phyloP scores from a whole-genome alignment of 2,888 invertebrate species.

The Pycnomerus fuliginosus region DNA sequence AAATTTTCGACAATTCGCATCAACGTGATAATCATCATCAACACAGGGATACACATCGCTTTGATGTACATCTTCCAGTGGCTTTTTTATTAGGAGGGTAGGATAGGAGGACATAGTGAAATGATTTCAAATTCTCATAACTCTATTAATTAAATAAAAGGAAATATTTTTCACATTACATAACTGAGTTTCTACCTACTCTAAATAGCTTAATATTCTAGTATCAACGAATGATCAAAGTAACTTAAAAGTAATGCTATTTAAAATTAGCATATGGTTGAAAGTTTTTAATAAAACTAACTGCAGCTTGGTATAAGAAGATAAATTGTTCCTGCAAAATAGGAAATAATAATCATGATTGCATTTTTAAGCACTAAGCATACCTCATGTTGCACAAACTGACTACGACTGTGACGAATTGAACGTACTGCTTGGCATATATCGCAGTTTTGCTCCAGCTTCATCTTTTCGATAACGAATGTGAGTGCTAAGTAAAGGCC shows the following conservation, averaged over 20 bases:
- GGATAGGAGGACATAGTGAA: no score
- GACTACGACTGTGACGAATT: conserved; percentile 51
- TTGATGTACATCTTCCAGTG: no score
- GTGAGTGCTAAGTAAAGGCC: conserved; percentile 54
- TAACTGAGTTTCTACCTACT: background rate
- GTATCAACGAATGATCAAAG: background rate
- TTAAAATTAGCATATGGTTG: conserved; percentile 48
- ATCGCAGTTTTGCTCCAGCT: conserved; percentile 55
- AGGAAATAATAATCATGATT: no score
- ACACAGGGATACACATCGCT: no score
- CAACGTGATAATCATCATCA: no score
- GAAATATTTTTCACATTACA: background rate
- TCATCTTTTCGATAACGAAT: conserved; percentile 55
- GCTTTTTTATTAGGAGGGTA: no score
- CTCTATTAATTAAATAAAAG: no score
- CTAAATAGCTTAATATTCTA: background rate
- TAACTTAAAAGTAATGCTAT: conserved; percentile 2
- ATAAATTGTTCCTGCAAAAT: conserved; percentile 48
- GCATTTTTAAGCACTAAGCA: no score
- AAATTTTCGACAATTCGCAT: no score
- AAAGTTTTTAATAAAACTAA: conserved; percentile 44
- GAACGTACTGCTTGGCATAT: conserved; percentile 53
- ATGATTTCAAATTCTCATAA: no score
- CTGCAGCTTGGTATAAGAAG: conserved; percentile 48
- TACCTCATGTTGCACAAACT: conserved; percentile 49